Base-by-base conservation (phyloP, 2,797 vertebrate genomes). In the Manis javanica region DNA sequence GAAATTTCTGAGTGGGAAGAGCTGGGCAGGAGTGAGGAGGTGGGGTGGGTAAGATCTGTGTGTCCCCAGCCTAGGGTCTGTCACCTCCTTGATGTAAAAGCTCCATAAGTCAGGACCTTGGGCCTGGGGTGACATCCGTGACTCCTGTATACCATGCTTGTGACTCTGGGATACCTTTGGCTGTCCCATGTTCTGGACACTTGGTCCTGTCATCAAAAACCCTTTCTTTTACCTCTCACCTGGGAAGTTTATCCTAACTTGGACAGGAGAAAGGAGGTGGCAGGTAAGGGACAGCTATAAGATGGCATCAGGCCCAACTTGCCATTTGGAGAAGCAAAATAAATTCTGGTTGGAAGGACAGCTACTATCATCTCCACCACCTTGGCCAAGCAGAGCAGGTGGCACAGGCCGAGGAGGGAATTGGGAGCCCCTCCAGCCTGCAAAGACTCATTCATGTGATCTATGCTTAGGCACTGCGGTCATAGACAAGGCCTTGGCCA, bases 141-240 rank as follows among this genome's bases (percentile, higher is more conserved):
- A 49, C 46, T 71, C 39, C 49, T 37, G 0, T 3, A 1, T 1
- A 2, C 46, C n/a, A 11, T 9, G 5, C 29, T 86, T 16, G 0
- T 21, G 18, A 6, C 87, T 59, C 57, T n/a, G 18, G 39, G 13
- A 10, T 79, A 3, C 23, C 37, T 64, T 63, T 53, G 71, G 26
- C 37, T 83, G 23, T 39, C 46, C 3, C n/a, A 7, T 0, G 0
- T 39, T 63, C 3, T 66, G 64, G 21, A n/a, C 15, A 63, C 9
- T 61, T 57, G 53, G 26, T 72, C 3, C 29, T 37, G 1, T 59
- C 26, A 39, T 24, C 46, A 69, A 72, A 81, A 78, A 49, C 55
- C 23, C 64, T 91, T 68, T 21, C 53, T 90, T 64, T 91, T 14
- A 21, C n/a, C 59, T 61, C 19, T 29, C 9, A 29, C 26, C n/a